Base-by-base conservation (phyloP, 2,797 vertebrate genomes). In the Pseudocheirus occidentalis region DNA sequence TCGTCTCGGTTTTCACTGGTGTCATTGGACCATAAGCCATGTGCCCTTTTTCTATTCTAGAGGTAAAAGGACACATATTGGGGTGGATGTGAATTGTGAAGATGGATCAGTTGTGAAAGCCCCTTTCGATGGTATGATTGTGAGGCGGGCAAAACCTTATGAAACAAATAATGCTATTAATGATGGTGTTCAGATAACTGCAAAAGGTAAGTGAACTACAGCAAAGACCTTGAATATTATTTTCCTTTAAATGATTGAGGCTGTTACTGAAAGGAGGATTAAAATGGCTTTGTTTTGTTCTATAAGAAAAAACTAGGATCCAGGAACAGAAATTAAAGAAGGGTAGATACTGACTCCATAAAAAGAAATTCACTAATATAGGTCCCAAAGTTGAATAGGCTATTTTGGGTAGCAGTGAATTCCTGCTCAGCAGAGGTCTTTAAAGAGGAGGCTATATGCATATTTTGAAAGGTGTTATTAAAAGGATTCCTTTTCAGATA, bases 101-200 rank as follows among this genome's bases (percentile, higher is more conserved):
- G 98, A 98, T 0, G 98, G 98, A 34, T 97, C 98, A 0, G 94
- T 96, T 0, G 97, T 99, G 94, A 99, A 98, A 0, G 98, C 99
- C 34, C 99, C 99, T 5, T 99, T 99, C 96, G 98, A 98, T 0
- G 99, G 99, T 53, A 98, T 93, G 55, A 98, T 99, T 97, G 90
- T 96, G 0, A 98, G 99, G 28, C 99, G 98, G 93, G 98, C 98
- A 90, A 98, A 98, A 1, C 98, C 98, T 94, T 98, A 96, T 87
- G 98, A 98, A 2, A 95, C 97, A 0, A 97, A 97, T 7, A 99
- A 98, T 1, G 97, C 98, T 96, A 98, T 99, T 24, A 98, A 99
- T 2, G 98, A 99, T 53, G 99, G 99, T 53, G 97, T 99, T 91
- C 98, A 98, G 93, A 98, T 99, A 94, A 96, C 27, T 3, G 99